A percentile compares a stretch with the other conserved stretches of the same genome.
These are phyloP conservation scores for Melipona bicolor DNA, from an alignment of 2,888 invertebrate species.

Conservation along the genomic window DNA sequence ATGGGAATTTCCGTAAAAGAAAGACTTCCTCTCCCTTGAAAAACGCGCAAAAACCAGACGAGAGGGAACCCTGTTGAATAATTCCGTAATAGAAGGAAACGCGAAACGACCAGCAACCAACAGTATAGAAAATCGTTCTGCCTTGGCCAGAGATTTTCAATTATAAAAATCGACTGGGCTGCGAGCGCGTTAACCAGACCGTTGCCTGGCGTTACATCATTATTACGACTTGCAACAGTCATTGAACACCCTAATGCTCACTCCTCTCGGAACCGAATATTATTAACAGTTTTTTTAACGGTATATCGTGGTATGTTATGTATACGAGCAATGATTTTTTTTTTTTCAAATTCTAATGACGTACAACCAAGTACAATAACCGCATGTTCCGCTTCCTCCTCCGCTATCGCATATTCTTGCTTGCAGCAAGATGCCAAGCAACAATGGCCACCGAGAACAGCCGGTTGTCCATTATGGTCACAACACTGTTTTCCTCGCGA, in stretches of 20 bases:
- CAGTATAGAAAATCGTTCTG: background rate
- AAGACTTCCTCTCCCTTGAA: background rate
- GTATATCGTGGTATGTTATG: constrained; percentile 6
- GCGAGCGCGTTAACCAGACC: constrained; percentile 19
- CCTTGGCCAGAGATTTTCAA: background rate
- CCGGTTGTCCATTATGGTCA: constrained; percentile 27
- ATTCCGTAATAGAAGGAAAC: background rate
- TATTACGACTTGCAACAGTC: constrained; percentile 35
- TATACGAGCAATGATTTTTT: constrained; percentile 12
- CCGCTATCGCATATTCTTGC: constrained; percentile 20
- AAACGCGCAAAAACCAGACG: too few species aligned
- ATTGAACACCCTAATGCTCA: constrained; percentile 47
- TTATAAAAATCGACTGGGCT: constrained; percentile 8
- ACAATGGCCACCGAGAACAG: constrained; percentile 56
- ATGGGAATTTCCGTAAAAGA: too few species aligned
- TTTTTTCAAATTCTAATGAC: constrained; percentile 48
- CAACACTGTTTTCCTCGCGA: constrained; percentile 41
- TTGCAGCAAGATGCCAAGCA: constrained; percentile 45
- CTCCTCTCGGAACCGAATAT: background rate
- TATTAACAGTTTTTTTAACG: constrained; percentile 60
- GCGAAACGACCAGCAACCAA: constrained; percentile 24
- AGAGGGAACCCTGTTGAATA: too few species aligned
- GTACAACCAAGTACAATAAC: constrained; percentile 37
- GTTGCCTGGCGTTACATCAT: constrained; percentile 19
- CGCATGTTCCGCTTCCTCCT: constrained; percentile 40